Evolutionary conservation across 1,140 invertebrate species (phyloP).

Genomic region (Drosophila setifemur): DNA sequence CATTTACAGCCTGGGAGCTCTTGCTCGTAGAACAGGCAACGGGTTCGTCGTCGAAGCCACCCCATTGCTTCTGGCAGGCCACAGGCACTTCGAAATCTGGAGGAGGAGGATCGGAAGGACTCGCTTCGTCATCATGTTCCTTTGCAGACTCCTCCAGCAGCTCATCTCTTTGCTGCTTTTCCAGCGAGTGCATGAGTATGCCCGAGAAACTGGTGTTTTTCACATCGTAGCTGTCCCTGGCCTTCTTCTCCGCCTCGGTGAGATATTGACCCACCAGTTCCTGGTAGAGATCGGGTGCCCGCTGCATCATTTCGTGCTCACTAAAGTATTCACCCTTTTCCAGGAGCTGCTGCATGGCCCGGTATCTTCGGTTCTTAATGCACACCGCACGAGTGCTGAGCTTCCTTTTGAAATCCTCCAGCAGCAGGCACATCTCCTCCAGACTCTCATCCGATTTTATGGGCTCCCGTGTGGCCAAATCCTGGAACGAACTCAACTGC

Average conservation of each 20-base stretch:
- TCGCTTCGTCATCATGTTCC: neutral
- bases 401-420: slow-evolving; percentile 85
- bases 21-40: slow-evolving; percentile 63
- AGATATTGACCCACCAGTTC: slow-evolving; percentile 93
- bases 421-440: slow-evolving; percentile 86
- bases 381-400: slow-evolving; percentile 84
- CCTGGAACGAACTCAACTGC: slow-evolving; percentile 88
- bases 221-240: slow-evolving; percentile 85
- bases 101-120: neutral
- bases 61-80: slow-evolving; percentile 65
- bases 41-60: slow-evolving; percentile 62
- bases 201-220: slow-evolving; percentile 86
- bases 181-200: slow-evolving; percentile 87
- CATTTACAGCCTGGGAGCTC: slow-evolving; percentile 58
- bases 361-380: slow-evolving; percentile 91
- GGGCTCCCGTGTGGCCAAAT: slow-evolving; percentile 36
- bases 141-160: slow-evolving; percentile 82
- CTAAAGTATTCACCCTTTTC: slow-evolving; percentile 92
- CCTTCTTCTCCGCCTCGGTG: slow-evolving; percentile 88
- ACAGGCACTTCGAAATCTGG: slow-evolving; percentile 55
- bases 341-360: slow-evolving; percentile 90
- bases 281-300: slow-evolving; percentile 94
- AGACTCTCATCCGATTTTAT: slow-evolving; percentile 71
- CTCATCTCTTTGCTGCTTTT: slow-evolving; percentile 86
- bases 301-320: slow-evolving; percentile 95